These are phyloP conservation scores for Pseudorhombus dupliciocellatus DNA, from an alignment of 2,113 vertebrate genomes.

Conservation along the genomic window DNA sequence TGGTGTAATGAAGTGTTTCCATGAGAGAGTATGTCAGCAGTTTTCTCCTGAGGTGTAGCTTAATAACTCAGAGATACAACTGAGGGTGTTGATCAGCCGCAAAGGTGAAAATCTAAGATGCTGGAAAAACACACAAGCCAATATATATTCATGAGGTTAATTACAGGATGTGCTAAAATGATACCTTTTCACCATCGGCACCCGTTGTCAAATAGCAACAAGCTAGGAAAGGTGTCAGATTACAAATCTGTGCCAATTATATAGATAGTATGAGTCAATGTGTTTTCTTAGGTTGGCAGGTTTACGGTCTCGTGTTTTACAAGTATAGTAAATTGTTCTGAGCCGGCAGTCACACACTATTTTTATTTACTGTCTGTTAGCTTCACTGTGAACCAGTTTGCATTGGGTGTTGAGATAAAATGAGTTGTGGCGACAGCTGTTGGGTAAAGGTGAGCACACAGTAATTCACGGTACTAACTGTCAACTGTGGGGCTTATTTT, in stretches of 20 bases:
- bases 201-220: constrained; percentile 47
- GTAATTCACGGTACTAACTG: constrained; percentile 7
- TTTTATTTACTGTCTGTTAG: constrained; percentile 32
- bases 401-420: constrained; percentile 29
- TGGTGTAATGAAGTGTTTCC: constrained; percentile 37
- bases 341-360: constrained; percentile 10
- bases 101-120: constrained; percentile 75
- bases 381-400: constrained; percentile 23
- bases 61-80: constrained; percentile 57
- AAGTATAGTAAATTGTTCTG: constrained; percentile 37
- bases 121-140: constrained; percentile 73
- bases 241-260: constrained; percentile 66
- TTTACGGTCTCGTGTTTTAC: constrained; percentile 31
- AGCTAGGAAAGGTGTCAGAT: constrained; percentile 61
- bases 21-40: constrained; percentile 67
- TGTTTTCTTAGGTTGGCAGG: constrained; percentile 40
- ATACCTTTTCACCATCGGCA: constrained; percentile 68
- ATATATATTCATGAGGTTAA: constrained; percentile 83
- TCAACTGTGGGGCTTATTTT: background rate
- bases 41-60: constrained; percentile 38
- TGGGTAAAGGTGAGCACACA: constrained; percentile 24
- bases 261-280: constrained; percentile 42
- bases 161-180: constrained; percentile 74
- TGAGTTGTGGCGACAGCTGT: constrained; percentile 36
- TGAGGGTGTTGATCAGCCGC: constrained; percentile 78